Base-by-base conservation (phyloP, 1,140 invertebrate species). In the Schlechtendalia chinensis region DNA sequence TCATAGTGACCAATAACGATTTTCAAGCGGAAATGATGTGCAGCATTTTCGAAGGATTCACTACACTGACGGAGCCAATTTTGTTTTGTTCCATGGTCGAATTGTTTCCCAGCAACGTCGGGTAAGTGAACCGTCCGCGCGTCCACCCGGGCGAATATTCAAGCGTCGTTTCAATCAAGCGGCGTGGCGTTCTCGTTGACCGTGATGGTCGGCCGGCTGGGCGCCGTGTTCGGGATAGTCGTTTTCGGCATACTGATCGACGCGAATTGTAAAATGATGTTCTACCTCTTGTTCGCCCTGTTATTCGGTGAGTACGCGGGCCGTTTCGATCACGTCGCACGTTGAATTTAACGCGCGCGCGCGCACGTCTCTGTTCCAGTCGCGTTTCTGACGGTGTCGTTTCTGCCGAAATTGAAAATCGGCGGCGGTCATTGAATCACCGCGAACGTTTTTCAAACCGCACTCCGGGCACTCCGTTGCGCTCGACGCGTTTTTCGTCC, bases 21-120 rank as follows among this genome's bases (percentile, higher is more conserved):
- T 17, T 77, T 16, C 29, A 77, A 77, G 74, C 58, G 24, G 74
- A 77, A 77, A 10, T 77, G 16, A 24, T 77, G 56, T 77, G 74
- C 22, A 61, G 56, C 16, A 0, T 58, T 11, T 77, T 77, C 5
- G 74, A 77, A 59, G 56, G 56, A 22, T 77, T 77, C 27, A 77
- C 74, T 5, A n/a, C 74, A 2, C 27, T 77, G 24, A 59, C 32
- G 12, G 74, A 77, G 19, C 74, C 74, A 0, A 77, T 77, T 47
- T 45, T 77, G 27, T 77, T 77, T 47, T 61, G 56, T 29, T 27
- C n/a, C 11, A 77, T 77, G 39, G 74, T 77, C 27, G 74, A 77
- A 29, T 32, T 77, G 24, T 77, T 77, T 27, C 74, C 74, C 0
- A 61, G 74, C 27, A 77, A 77, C 22, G 56, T 77, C 4, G 47